Evolutionary conservation across 2,888 invertebrate species (phyloP).

Genomic region (Stenurella melanura): DNA sequence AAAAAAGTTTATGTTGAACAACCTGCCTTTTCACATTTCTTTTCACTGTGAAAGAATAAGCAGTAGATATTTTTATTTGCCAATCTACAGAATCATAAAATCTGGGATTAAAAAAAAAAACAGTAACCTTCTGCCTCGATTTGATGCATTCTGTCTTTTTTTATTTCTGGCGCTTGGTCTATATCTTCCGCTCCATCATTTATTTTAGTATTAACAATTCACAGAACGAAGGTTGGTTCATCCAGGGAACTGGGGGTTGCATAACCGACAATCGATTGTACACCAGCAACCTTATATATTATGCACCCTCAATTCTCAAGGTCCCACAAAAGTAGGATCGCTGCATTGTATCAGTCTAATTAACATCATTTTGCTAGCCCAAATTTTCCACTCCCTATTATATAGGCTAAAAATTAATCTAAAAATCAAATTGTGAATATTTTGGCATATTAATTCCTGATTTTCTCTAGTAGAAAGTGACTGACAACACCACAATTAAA

Average conservation of each 20-base stretch:
- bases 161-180: no score
- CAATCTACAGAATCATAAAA: no score
- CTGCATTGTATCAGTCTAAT: background rate
- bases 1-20: no score
- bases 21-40: no score
- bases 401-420: background rate
- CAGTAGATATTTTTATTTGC: no score
- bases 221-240: background rate
- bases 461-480: no score
- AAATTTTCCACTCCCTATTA: background rate
- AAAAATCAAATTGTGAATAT: background rate
- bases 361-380: background rate
- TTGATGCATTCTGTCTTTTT: no score
- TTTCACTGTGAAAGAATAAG: no score
- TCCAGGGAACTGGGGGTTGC: constrained; percentile 7
- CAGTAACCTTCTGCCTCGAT: no score
- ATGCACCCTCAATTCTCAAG: constrained; percentile 1
- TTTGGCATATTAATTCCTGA: no score
- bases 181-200: background rate
- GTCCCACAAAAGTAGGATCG: background rate
- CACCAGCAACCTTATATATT: background rate
- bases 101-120: no score
- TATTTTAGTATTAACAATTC: background rate
- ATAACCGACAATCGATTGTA: background rate
- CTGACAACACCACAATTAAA: background rate